A percentile compares a stretch with the other conserved stretches of the same genome.
Conservation (phyloP, 2,888 invertebrate genomes). For the Axea sp. region DNA sequence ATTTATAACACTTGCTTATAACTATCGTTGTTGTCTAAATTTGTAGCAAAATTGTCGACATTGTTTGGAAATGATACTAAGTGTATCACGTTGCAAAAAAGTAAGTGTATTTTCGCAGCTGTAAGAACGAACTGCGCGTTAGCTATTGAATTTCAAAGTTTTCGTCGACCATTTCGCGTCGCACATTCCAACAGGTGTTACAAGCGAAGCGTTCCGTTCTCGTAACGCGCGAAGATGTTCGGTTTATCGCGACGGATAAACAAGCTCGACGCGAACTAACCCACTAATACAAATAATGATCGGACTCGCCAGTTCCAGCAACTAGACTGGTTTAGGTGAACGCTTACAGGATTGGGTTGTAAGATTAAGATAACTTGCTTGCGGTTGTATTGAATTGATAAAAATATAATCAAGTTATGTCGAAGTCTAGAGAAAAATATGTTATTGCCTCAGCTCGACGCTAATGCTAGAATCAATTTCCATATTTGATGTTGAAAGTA, state of each 20-base stretch:
- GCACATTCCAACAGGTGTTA: conserved; percentile 64
- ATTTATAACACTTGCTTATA: too few relatives aligned
- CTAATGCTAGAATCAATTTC: conserved; percentile 39
- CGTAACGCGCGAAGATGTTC: conserved; percentile 61
- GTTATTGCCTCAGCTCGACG: conserved; percentile 24
- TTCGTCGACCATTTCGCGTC: conserved; percentile 52
- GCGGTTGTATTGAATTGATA: conserved; percentile 17
- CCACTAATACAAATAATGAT: conserved; percentile 45
- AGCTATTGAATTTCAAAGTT: conserved; percentile 57
- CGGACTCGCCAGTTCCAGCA: conserved; percentile 20
- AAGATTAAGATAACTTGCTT: conserved; percentile 52
- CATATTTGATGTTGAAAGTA: conserved; percentile 34
- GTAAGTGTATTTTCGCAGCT: conserved; percentile 33
- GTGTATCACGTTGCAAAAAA: conserved; percentile 9
- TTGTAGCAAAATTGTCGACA: too few relatives aligned
- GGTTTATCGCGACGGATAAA: conserved; percentile 59
- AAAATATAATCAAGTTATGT: conserved; percentile 56
- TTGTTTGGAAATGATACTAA: neutral
- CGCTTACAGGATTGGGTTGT: conserved; percentile 25
- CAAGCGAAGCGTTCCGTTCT: conserved; percentile 60
- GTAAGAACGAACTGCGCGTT: conserved; percentile 25
- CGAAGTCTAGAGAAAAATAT: conserved; percentile 28
- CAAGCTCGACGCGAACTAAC: conserved; percentile 45
- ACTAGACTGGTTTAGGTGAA: conserved; percentile 44
- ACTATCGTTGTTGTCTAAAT: too few relatives aligned